Conservation (phyloP, 2,797 vertebrate genomes). For the Hydrolagus colliei region DNA sequence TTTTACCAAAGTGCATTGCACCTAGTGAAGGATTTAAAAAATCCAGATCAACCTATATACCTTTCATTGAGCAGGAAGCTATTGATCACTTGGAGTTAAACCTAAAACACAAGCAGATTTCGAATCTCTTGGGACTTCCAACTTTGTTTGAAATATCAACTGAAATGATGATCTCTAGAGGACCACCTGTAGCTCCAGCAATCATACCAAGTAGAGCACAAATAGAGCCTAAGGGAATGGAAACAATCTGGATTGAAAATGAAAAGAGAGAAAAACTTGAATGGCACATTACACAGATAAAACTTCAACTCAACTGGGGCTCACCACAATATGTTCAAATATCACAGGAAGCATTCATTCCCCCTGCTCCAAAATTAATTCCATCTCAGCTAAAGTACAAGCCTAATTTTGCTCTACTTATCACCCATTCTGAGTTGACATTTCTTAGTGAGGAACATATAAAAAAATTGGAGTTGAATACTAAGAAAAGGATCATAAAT, state of each 20-base stretch:
- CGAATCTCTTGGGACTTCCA: not conserved
- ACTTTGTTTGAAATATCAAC: not conserved
- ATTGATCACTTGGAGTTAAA: constrained; percentile 20
- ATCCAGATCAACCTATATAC: not conserved
- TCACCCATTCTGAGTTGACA: not conserved
- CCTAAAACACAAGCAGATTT: constrained; percentile 3
- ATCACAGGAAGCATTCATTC: not conserved
- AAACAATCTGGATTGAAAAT: not conserved
- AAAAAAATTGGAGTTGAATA: not conserved
- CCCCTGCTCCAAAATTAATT: constrained; percentile 7
- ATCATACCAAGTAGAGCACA: not conserved
- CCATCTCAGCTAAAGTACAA: not conserved
- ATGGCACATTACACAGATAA: constrained; percentile 26
- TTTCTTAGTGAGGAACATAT: not conserved
- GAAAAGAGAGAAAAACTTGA: not conserved
- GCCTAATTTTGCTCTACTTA: not conserved
- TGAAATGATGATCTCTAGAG: not conserved
- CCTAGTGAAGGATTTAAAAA: not conserved
- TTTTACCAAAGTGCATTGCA: not conserved
- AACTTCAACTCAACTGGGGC: constrained; percentile 5
- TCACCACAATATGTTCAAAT: not conserved
- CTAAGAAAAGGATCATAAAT: constrained; percentile 24
- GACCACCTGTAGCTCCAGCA: not conserved
- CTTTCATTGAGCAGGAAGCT: constrained; percentile 14
- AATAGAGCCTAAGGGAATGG: not conserved